Percentiles rank a stretch among this genome's conserved stretches.
Conservation (phyloP, 2,888 invertebrate species). For the Lissocephala sabroskyi region DNA sequence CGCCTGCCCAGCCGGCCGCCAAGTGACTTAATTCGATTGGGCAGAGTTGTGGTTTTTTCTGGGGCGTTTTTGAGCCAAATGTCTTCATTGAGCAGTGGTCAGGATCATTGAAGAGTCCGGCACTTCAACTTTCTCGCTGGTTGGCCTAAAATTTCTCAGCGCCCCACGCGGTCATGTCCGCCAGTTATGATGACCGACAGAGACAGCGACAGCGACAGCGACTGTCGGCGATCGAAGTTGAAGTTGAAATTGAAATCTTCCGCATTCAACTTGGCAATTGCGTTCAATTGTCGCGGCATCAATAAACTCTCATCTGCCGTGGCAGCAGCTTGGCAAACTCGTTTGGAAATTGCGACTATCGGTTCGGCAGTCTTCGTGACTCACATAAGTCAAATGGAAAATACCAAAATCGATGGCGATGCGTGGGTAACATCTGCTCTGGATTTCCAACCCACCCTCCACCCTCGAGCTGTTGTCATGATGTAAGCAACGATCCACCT, state of each 20-base stretch:
- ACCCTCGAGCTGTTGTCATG: no score
- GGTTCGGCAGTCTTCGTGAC: slow-evolving; percentile 26
- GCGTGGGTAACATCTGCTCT: neutral
- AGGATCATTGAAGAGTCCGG: neutral
- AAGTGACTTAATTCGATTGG: neutral
- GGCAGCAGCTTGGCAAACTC: slow-evolving; percentile 12
- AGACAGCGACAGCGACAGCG: no score
- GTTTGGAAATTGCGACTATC: slow-evolving; percentile 28
- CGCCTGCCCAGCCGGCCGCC: no score
- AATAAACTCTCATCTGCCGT: no score
- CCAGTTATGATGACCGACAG: slow-evolving; percentile 12
- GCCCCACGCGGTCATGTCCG: slow-evolving; percentile 20
- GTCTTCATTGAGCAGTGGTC: no score
- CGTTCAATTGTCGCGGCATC: slow-evolving; percentile 29
- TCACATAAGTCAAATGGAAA: slow-evolving; percentile 8
- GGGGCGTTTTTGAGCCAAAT: no score
- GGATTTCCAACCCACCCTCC: no score
- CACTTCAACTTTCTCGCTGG: slow-evolving; percentile 20
- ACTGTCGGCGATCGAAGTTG: no score
- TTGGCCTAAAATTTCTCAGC: no score
- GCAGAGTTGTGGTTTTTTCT: no score
- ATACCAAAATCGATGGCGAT: neutral
- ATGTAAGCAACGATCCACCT: slow-evolving; percentile 8
- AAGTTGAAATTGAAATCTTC: slow-evolving; percentile 32
- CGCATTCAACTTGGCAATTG: slow-evolving; percentile 37